Base-by-base conservation (phyloP, 2,113 vertebrate genomes). In the Merops nubicus region DNA sequence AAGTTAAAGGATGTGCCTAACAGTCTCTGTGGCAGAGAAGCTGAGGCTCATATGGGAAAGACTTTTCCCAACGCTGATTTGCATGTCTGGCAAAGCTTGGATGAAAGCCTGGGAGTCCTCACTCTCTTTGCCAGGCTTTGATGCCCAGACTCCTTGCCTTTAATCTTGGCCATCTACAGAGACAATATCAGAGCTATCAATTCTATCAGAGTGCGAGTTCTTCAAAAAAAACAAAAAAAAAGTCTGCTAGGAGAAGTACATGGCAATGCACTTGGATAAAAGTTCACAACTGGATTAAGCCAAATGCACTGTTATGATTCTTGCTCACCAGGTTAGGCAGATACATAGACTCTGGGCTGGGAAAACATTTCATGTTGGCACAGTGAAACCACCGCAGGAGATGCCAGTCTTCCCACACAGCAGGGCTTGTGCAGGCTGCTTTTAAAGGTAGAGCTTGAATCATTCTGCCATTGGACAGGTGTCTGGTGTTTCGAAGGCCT, bases 21-120 rank as follows among this genome's bases (percentile, higher is more conserved):
- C 43, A 84, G 38, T n/a, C 63, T 85, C 33, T 75, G 51, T 73
- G 60, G 67, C 84, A 76, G 77, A 94, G 89, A 69, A 80, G 70
- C 2, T 76, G 67, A 85, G 42, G 85, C 34, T 90, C 3, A 1
- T 17, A 43, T 2, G 25, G 79, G 75, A 96, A 76, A 51, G 43
- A 74, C 43, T 77, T 78, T 92, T 94, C 78, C 79, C 82, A 92
- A 50, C 79, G 59, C 34, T 80, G 88, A 77, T 94, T 73, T 86
- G 64, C 83, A 68, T 67, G 84, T 78, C 80, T 83, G 88, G 80
- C 60, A 92, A 70, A 93, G 60, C 76, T 47, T 92, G 92, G 88
- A 92, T 88, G 79, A 60, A 92, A 91, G 90, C 68, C 93, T 64
- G 43, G 23, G 68, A 88, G 69, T 50, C 56, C 64, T 65, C 1